Evolutionary conservation across 2,113 vertebrate species (phyloP), one percentile per base, ranked within the genome.

Genomic region (Psilopogon haemacephalus): DNA sequence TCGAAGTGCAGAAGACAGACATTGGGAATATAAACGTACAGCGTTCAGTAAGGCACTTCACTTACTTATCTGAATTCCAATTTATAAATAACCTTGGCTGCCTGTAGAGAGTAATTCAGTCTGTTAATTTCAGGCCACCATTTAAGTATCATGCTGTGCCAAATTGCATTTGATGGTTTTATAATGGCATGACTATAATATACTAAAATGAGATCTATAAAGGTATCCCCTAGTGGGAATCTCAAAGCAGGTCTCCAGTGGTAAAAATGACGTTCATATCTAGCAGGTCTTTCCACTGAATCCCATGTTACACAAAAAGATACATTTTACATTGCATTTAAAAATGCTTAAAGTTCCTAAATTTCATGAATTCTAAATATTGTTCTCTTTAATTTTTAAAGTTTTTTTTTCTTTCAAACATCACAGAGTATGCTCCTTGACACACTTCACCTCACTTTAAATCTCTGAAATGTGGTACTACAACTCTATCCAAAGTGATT

Each of bases 71-170:
- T 75, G 11, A 85, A 96, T 94, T 96, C 91, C 35, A 64, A 95
- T 95, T 96, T 97, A 97, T 97, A 97, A 98, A 97, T 97, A 97
- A 91, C 88, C 69, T 78, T 71, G 58, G 85, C 84, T 67, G 71
- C 89, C 89, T 95, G 83, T 85, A 93, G 92, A 94, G 35, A 23
- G 72, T 89, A 94, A 96, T 84, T 83, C 81, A 63, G 75, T 79
- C 76, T 82, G 90, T 90, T 95, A 92, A 95, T 95, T 95, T 84
- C 48, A 50, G 96, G 88, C 80, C 96, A 96, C 96, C 92, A 38
- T 95, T 93, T 86, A 96, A 96, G 96, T 62, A 84, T 74, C 94
- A 65, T 14, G 77, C 93, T 93, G 96, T 91, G 93, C 90, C 93
- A 96, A 97, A 95, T 84, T 94, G 80, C 89, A 72, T 91, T 91